Evolutionary conservation across 2,113 vertebrate genomes (phyloP).

Genomic region (Cygnus buccinator): DNA sequence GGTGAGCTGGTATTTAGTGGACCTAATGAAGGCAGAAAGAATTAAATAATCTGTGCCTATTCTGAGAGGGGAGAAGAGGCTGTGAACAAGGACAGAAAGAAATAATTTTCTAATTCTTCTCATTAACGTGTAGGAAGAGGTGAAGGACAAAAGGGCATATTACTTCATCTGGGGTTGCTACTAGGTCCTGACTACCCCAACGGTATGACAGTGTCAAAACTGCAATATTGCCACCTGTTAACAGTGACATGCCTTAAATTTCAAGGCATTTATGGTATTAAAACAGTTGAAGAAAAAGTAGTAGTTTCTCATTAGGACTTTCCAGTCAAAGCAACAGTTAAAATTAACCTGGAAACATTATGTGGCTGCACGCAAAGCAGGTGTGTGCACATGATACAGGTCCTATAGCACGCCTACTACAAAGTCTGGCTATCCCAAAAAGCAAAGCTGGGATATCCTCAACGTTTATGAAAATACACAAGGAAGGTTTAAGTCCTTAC

Average conservation of each 20-base stretch:
- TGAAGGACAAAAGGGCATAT: background rate
- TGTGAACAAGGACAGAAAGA: background rate
- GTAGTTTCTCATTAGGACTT: background rate
- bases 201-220: rapidly evolving
- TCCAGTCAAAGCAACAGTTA: background rate
- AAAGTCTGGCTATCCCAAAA: background rate
- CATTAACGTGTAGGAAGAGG: background rate
- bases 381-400: rapidly evolving
- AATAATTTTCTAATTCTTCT: background rate
- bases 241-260: background rate
- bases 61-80: background rate
- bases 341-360: background rate
- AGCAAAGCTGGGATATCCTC: background rate
- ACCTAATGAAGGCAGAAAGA: constrained; percentile 75
- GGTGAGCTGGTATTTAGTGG: constrained; percentile 83
- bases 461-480: background rate
- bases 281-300: background rate
- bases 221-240: background rate
- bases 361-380: background rate
- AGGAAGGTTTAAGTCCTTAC: constrained; percentile 78
- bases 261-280: background rate
- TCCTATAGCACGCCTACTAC: background rate
- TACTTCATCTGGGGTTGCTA: background rate
- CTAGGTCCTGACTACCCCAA: background rate
- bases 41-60: background rate